Base-by-base conservation (phyloP, 2,888 invertebrate genomes). In the Microchrysa polita region DNA sequence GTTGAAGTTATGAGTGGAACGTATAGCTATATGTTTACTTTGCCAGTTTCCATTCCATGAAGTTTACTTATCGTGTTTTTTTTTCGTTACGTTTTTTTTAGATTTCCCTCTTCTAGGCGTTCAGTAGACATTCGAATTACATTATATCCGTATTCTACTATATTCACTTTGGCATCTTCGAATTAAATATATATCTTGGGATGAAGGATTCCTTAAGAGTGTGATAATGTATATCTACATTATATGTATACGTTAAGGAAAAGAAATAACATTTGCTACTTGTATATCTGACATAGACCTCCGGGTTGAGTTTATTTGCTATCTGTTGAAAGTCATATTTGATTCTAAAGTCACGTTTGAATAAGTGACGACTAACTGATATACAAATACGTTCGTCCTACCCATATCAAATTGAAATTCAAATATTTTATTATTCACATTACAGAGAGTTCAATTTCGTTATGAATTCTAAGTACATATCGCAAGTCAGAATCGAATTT, bases 361-460 rank as follows among this genome's bases (percentile, higher is more conserved):
- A 61, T 40, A 61, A 16, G 61, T 34, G 40, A 61, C 61, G 23
- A 61, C 40, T 23, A 14, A 61, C 16, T 61, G 5, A 18, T 14
- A 61, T 42, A 40, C 40, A 61, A n/a, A 61, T 61, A 61, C 61
- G 27, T 12, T 14, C 23, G 2, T 4, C 27, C 27, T 20, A 5
- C 42, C 14, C 23, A 1, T 18, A n/a, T 4, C 40, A 16, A 18
- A 61, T 34, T 61, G 14, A n/a, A 61, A 61, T 61, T 42, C 42
- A 34, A 61, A 61, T 34, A 61, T 61, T 61, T 40, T 61, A 1
- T 27, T 40, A 61, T 61, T 61, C 61, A 61, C 40, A 61, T 61
- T 61, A 55, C 16, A 20, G 40, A 14, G 40, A 23, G 23, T 5
- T 61, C 61, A 42, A 61, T 40, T 40, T 61, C 40, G 61, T 61